Base-by-base conservation (phyloP, 2,888 invertebrate genomes). In the Megaustenia siamemsis region DNA sequence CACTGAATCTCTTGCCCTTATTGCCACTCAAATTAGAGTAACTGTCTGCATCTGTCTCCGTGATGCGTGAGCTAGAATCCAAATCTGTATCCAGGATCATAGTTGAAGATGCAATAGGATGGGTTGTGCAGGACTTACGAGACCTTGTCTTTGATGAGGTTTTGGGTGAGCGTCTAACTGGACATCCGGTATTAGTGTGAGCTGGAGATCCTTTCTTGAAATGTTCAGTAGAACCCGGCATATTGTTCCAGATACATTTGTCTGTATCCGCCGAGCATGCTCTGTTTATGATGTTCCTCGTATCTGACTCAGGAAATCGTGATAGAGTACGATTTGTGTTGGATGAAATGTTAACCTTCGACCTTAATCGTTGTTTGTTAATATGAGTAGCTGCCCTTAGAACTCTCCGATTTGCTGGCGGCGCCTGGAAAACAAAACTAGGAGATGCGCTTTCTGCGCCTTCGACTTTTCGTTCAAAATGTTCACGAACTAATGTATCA, bases 1-100 rank as follows among this genome's bases (percentile, higher is more conserved):
- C 88, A 15, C 88, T 87, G 43, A 88, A 88, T 69, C 88, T 89
- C 28, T 89, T 88, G 32, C 88, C 87, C 53, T 90, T 89, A 80
- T 90, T 89, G 66, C 90, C 88, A 24, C 90, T 90, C 91, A 91
- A 92, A 0, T 90, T 90, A 82, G 90, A 91, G 8, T 90, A 88
- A 86, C 90, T 90, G 75, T 89, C 90, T 83, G 88, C 86, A 53
- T 89, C 89, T 56, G 88, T 84, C 49, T 89, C 89, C 60, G 87
- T 83, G 69, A 87, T 88, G 45, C 88, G 88, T 21, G 90, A 89
- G n/a, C 86, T 87, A 21, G 90, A 88, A 49, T 90, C 89, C 32
- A 90, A 89, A 24, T 85, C 87, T 18, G 90, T 87, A 49, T 90
- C 89, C 32, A 89, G 88, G 49, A 91, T 89, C 87, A 91, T 87